A percentile compares a stretch with the other conserved stretches of the same genome.
phyloP scores from a whole-genome alignment of 1,140 invertebrate genomes.

The Acromyrmex echinatior region DNA sequence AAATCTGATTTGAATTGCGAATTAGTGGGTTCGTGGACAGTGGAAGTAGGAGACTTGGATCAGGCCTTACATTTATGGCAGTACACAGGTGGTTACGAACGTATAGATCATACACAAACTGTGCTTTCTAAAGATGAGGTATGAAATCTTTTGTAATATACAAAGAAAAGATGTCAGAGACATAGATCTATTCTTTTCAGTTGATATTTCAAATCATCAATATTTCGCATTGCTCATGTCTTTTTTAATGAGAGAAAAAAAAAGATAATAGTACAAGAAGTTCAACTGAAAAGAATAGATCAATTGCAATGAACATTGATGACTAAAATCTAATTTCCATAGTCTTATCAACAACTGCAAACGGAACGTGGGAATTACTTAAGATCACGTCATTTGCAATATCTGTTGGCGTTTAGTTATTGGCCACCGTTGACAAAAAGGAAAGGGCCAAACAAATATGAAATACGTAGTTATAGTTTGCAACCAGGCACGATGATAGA shows the following conservation, averaged over 20 bases:
- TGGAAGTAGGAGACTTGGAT: constrained; percentile 98
- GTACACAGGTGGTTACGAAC: constrained; percentile 96
- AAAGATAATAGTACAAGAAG: too few species aligned
- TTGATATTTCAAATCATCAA: too few species aligned
- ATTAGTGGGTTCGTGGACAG: constrained; percentile 94
- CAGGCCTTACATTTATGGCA: constrained; percentile 98
- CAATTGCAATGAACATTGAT: constrained; percentile 55
- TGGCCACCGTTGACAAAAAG: constrained; percentile 94
- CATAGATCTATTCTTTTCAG: neutral
- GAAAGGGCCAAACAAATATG: constrained; percentile 94
- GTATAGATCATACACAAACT: constrained; percentile 93
- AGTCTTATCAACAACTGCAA: constrained; percentile 93
- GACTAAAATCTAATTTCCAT: constrained; percentile 70
- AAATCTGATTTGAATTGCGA: constrained; percentile 91
- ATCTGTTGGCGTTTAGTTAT: constrained; percentile 96
- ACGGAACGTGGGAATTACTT: constrained; percentile 94
- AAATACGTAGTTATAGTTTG: constrained; percentile 96
- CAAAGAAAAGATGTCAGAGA: neutral
- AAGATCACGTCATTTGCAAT: constrained; percentile 96
- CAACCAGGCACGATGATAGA: constrained; percentile 99
- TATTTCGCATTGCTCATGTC: too few species aligned
- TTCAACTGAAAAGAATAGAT: too few species aligned
- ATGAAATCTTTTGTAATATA: constrained; percentile 65
- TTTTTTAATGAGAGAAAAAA: too few species aligned
- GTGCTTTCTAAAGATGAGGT: constrained; percentile 92